A percentile compares a stretch with the other conserved stretches of the same genome.
Evolutionary conservation across 2,113 vertebrate genomes (phyloP).

Genomic region (Aldabrachelys gigantea): DNA sequence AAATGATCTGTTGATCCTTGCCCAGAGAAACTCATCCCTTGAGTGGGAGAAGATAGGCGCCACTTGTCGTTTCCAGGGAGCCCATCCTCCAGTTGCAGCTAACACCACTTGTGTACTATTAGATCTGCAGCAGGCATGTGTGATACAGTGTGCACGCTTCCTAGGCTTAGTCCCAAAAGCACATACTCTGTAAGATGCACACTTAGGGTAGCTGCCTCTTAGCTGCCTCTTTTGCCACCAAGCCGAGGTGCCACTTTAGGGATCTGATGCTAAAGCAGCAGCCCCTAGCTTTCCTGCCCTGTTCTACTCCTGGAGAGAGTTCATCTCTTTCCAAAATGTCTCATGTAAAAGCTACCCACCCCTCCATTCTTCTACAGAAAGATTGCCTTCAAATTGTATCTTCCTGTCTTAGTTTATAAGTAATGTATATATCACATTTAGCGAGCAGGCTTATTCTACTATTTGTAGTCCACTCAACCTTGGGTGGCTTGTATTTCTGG

Average conservation of each 20-base stretch:
- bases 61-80: not conserved
- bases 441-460: not conserved
- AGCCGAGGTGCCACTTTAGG: not conserved
- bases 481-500: not conserved
- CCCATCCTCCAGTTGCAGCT: not conserved
- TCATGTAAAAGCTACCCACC: not conserved
- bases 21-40: slow-evolving; percentile 1
- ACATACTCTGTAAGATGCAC: not conserved
- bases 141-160: not conserved
- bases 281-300: not conserved
- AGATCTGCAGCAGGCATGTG: not conserved
- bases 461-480: not conserved
- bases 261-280: not conserved
- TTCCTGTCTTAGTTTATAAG: not conserved
- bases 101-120: not conserved
- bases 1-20: slow-evolving; percentile 37
- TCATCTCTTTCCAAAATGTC: not conserved
- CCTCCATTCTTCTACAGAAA: not conserved
- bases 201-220: too few species aligned
- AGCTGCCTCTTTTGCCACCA: too few species aligned
- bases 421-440: not conserved
- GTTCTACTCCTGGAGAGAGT: too few species aligned
- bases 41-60: not conserved
- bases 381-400: not conserved
- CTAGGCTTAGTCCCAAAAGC: not conserved